Conservation (phyloP, 2,888 invertebrate genomes). For the Phyllotreta striolata region DNA sequence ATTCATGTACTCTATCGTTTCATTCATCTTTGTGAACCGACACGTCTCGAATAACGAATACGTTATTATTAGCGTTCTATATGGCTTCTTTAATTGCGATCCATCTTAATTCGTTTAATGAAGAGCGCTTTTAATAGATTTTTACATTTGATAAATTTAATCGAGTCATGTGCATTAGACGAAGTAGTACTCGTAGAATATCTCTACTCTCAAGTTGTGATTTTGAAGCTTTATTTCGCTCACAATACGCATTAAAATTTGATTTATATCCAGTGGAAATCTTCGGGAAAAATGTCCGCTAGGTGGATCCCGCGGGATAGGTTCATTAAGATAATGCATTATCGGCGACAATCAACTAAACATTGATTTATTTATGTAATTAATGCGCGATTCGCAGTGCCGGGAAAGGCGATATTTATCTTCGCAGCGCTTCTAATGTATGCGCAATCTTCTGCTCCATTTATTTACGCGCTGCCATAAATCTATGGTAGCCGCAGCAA, state of each 20-base stretch:
- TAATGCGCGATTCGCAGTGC: conserved; percentile 23
- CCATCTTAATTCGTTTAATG: neutral
- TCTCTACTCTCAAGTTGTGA: too few relatives aligned
- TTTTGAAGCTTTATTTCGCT: too few relatives aligned
- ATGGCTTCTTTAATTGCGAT: conserved; percentile 9
- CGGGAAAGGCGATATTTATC: conserved; percentile 31
- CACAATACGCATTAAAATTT: too few relatives aligned
- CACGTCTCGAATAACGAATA: neutral
- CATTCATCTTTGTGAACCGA: conserved; percentile 10
- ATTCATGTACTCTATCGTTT: conserved; percentile 7
- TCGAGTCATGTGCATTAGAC: too few relatives aligned
- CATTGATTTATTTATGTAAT: conserved; percentile 32
- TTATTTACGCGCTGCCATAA: conserved; percentile 21
- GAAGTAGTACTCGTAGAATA: too few relatives aligned
- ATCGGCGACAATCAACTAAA: conserved; percentile 16
- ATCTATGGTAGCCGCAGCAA: conserved; percentile 5
- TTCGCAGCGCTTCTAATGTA: conserved; percentile 22
- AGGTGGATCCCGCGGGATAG: neutral
- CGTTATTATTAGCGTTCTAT: conserved; percentile 4
- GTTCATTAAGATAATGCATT: conserved; percentile 23
- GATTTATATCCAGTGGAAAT: too few relatives aligned
- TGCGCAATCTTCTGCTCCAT: conserved; percentile 28
- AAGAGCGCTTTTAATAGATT: too few relatives aligned
- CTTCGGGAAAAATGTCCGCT: neutral
- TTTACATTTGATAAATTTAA: too few relatives aligned